A percentile compares a stretch with the other conserved stretches of the same genome.
Conservation (phyloP, 2,888 invertebrate species). For the Bibio marci region DNA sequence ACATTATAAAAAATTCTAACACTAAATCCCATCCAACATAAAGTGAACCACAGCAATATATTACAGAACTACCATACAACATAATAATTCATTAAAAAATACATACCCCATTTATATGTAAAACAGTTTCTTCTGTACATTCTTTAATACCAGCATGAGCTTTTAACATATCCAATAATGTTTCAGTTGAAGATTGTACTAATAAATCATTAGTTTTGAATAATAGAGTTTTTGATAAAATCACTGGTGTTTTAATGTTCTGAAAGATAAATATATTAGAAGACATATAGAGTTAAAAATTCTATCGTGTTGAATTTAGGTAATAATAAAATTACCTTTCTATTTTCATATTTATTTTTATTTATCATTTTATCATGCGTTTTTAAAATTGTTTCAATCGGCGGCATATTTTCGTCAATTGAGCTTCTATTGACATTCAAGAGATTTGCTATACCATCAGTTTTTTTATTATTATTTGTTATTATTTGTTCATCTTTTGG, state of each 20-base stretch:
- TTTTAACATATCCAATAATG: constrained; percentile 25
- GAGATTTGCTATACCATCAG: neutral
- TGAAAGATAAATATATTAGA: no score
- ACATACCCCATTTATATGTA: constrained; percentile 25
- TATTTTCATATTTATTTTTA: neutral
- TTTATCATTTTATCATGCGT: neutral
- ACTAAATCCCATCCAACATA: no score
- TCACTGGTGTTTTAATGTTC: no score
- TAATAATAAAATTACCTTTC: no score
- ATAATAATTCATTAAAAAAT: no score
- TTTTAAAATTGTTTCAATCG: neutral
- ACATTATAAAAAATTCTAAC: no score
- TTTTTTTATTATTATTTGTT: neutral
- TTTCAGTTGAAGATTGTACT: constrained; percentile 27
- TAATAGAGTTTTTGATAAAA: no score
- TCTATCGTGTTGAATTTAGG: neutral
- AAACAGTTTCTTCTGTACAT: constrained; percentile 27
- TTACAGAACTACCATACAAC: no score
- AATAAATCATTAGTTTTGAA: constrained; percentile 17
- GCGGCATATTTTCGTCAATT: neutral
- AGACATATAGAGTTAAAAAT: no score
- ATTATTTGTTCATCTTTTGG: neutral
- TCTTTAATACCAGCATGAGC: constrained; percentile 29
- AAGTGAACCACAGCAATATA: no score
- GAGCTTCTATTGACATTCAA: neutral